phyloP scores from a whole-genome alignment of 30 jellyfish, hydroid and myxozoan genomes.

The Rhopilema esculentum region DNA sequence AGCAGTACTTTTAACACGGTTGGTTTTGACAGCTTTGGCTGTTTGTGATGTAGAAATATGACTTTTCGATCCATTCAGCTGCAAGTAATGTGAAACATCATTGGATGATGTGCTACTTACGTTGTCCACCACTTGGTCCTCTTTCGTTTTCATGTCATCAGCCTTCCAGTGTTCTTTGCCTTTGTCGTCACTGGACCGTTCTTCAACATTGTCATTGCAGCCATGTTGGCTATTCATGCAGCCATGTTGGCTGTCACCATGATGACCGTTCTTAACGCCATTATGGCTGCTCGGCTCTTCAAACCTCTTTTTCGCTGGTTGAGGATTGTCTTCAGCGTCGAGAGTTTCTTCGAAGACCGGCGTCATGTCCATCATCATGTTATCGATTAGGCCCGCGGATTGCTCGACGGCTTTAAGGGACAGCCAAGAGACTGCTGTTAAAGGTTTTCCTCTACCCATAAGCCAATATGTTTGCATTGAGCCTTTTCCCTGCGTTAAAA shows the following conservation, averaged over 20 bases:
- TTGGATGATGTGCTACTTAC: constrained; percentile 11
- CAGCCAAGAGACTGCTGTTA: constrained; percentile 21
- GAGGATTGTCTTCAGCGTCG: neutral
- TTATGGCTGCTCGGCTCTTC: neutral
- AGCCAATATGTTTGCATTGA: constrained; percentile 62
- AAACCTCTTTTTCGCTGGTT: neutral
- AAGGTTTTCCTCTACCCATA: constrained; percentile 39
- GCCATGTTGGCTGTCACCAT: neutral
- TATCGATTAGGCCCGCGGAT: neutral
- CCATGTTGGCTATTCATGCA: too few species aligned
- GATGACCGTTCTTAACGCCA: neutral
- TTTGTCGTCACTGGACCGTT: neutral
- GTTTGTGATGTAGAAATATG: neutral
- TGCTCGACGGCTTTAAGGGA: constrained; percentile 46
- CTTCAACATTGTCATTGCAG: neutral
- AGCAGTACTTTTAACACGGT: constrained; percentile 12
- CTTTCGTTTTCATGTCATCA: neutral
- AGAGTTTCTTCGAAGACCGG: constrained; percentile 16
- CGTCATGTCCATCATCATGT: neutral
- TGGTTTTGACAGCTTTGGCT: neutral
- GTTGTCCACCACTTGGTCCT: neutral
- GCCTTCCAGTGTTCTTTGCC: neutral
- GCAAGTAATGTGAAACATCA: neutral
- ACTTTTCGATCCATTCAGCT: constrained; percentile 5
- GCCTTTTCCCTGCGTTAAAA: constrained; percentile 67